These are phyloP conservation scores for Nycticorax nycticorax DNA, from an alignment of 2,113 vertebrate genomes.

Conservation along the genomic window DNA sequence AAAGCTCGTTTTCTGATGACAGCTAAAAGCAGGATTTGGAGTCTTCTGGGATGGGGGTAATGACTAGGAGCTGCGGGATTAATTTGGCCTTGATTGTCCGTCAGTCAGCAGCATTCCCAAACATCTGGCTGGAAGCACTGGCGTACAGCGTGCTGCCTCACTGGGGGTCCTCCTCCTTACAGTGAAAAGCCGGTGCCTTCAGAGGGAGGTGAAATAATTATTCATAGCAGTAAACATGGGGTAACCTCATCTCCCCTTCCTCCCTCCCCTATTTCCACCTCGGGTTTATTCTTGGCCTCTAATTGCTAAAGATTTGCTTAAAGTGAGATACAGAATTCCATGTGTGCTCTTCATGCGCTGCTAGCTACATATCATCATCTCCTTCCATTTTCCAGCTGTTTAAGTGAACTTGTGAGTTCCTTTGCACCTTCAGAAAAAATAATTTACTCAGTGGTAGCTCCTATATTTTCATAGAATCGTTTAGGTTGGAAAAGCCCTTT, in stretches of 20 bases:
- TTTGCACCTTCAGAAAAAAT: neutral
- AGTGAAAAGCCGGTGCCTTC: neutral
- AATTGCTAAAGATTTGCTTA: neutral
- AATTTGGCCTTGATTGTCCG: neutral
- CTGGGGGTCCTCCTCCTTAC: neutral
- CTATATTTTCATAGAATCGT: too few relatives aligned
- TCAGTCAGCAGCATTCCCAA: neutral
- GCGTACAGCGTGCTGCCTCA: neutral
- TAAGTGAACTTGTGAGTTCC: neutral
- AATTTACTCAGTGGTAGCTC: neutral
- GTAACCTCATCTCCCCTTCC: neutral
- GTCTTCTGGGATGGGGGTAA: neutral
- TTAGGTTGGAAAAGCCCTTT: too few relatives aligned
- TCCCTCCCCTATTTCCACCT: neutral
- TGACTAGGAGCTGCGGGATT: rapidly evolving
- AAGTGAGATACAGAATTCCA: neutral
- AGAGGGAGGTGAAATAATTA: neutral
- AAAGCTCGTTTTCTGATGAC: neutral
- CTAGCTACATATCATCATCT: too few relatives aligned
- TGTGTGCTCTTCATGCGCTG: rapidly evolving
- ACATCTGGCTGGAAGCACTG: neutral
- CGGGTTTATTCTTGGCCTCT: neutral
- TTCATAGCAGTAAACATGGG: neutral
- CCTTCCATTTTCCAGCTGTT: neutral
- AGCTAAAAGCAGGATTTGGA: neutral